Base-by-base conservation (phyloP, 2,113 vertebrate genomes). In the Corythornis cristatus region DNA sequence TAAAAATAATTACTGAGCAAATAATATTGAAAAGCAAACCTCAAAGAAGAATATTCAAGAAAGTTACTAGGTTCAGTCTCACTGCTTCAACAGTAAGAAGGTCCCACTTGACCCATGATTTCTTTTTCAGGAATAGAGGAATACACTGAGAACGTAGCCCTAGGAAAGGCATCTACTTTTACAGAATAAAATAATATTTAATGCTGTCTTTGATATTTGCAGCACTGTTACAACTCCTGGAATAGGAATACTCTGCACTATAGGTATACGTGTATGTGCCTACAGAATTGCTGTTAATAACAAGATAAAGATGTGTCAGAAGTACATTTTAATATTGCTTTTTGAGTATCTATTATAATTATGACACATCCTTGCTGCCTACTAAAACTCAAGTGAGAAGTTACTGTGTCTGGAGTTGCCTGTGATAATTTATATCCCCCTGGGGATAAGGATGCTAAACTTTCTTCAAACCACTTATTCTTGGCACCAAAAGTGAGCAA, bases 381-480 rank as follows among this genome's bases (percentile, higher is more conserved):
- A 73, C n/a, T 57, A 89, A 53, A 76, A 86, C 8, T 79, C 42
- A 88, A 86, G 35, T 42, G 45, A 93, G 73, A 93, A 89, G 78
- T 67, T 91, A 85, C 42, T 42, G 31, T 61, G 58, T 46, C 66
- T 93, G 46, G 5, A 62, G 56, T 15, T 85, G 67, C 46, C 60
- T 83, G 74, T 51, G 35, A 54, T 51, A 88, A 93, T 56, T 87
- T 85, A 80, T 26, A 77, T 84, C 74, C 91, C 94, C 61, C 67
- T 37, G 74, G 61, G 90, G 85, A 74, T 35, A 93, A 83, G 92
- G 81, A 85, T 88, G 75, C 90, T 93, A 86, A 85, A 72, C 64
- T 88, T 91, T 87, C 90, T 66, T 73, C 85, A 77, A 94, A 77
- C 75, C 72, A 70, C 79, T 96, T 93, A 51, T 62, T 83, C 79